A percentile compares a stretch with the other conserved stretches of the same genome.
Conservation (phyloP, 2,797 vertebrate genomes). For the Distichodus sexfasciatus region DNA sequence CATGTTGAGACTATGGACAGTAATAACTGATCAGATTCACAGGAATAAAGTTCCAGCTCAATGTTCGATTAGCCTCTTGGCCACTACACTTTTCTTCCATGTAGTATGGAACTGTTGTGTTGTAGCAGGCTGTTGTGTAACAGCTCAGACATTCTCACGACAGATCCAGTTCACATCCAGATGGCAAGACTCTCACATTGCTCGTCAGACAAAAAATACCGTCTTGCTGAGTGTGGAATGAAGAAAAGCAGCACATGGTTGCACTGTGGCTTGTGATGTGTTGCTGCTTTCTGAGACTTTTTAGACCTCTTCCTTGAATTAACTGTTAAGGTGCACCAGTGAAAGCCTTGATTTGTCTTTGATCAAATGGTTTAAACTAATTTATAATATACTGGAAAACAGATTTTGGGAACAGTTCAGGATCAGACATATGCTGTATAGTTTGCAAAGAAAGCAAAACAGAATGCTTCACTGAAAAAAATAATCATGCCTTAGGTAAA, state of each 20-base stretch:
- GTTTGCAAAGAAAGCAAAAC: too few relatives aligned
- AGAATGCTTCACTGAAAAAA: too few relatives aligned
- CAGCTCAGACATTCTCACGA: constrained; percentile 5
- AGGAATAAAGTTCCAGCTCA: background rate
- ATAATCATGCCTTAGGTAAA: too few relatives aligned
- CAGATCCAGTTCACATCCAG: background rate
- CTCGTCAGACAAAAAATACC: background rate
- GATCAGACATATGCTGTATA: too few relatives aligned
- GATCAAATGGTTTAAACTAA: too few relatives aligned
- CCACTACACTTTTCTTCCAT: background rate
- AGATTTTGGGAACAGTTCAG: too few relatives aligned
- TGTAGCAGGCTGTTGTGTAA: constrained; percentile 4
- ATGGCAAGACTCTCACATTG: constrained; percentile 1
- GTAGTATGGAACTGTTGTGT: background rate
- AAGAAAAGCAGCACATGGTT: constrained; percentile 13
- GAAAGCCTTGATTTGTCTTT: too few relatives aligned
- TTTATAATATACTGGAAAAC: too few relatives aligned
- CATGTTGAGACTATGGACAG: too few relatives aligned
- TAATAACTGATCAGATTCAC: background rate
- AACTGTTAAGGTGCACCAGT: too few relatives aligned
- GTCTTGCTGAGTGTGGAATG: background rate
- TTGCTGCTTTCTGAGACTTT: too few relatives aligned
- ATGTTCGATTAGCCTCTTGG: background rate
- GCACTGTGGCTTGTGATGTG: background rate
- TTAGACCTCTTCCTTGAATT: too few relatives aligned